Evolutionary conservation across 2,797 vertebrate genomes (phyloP), one percentile per base, ranked within the genome.

Genomic region (Pangasius larnaudii): DNA sequence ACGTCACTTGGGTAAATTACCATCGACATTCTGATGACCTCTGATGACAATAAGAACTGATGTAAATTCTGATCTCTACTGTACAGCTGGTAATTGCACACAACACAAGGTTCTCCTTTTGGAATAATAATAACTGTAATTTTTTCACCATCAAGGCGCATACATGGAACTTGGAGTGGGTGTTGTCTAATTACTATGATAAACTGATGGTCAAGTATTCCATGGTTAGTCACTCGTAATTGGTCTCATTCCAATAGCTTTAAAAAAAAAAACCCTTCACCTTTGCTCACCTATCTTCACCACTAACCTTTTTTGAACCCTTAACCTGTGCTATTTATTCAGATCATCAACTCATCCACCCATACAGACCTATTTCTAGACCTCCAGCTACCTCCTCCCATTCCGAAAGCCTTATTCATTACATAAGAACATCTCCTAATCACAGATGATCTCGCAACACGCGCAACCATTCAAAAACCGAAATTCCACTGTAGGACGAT

Each of bases 1-100:
- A 86, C 5, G 56, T 74, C 84, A 74, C 84, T 86, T 85, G 27
- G 42, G 36, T 67, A 88, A 85, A 88, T 80, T 88, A 85, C 84
- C 16, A 9, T 61, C 80, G 36, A 18, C 4, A 46, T 33, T 33
- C 80, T n/a, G 46, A 74, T 53, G n/a, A 80, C 67, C 69, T 74
- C 77, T 19, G 61, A 46, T 82, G 78, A 82, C 78, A 39, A 63
- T 14, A 56, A 58, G 61, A 69, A 19, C 24, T 36, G 16, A 27
- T 24, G 58, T 24, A 63, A 46, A 79, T 79, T 86, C 30, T 49
- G 16, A 63, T 63, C 24, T 33, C 6, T 5, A 63, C 39, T 46
- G 51, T 69, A 24, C 82, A 69, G 46, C n/a, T 51, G 14, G 10
- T 69, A 67, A 84, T 71, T 84, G 27, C 30, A 9, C 11, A 56